Evolutionary conservation across 1,140 invertebrate genomes (phyloP).

Genomic region (Stenopsyche tienmushanensis): DNA sequence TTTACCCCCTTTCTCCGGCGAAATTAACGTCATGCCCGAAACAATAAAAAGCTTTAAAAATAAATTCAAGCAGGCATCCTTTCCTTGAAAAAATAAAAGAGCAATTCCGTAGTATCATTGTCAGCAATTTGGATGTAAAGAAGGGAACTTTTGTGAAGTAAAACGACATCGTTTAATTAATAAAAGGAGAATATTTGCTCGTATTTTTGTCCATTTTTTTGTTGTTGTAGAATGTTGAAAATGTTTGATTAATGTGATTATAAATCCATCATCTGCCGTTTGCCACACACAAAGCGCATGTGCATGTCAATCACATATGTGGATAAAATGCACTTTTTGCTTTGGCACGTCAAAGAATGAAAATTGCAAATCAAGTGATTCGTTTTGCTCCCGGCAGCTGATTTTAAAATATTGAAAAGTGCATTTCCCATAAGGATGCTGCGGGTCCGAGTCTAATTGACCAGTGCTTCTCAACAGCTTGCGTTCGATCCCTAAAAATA

Average conservation of each 20-base stretch:
- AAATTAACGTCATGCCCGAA: slow-evolving; percentile 19
- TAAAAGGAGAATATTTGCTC: too few species aligned
- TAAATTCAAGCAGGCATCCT: not conserved
- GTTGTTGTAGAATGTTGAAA: too few species aligned
- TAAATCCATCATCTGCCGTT: slow-evolving; percentile 10
- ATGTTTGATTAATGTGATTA: too few species aligned
- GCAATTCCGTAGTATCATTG: not conserved
- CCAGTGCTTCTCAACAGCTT: not conserved
- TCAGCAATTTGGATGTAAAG: not conserved
- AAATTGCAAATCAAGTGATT: slow-evolving; percentile 33
- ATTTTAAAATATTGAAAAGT: slow-evolving; percentile 32
- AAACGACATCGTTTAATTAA: too few species aligned
- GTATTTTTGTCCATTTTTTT: too few species aligned
- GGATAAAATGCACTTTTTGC: slow-evolving; percentile 11
- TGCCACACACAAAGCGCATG: not conserved
- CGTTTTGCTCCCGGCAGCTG: slow-evolving; percentile 39
- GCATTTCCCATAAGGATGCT: slow-evolving; percentile 19
- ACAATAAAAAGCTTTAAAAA: slow-evolving; percentile 23
- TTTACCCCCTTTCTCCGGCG: not conserved
- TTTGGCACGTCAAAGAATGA: slow-evolving; percentile 3
- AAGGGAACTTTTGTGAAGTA: too few species aligned
- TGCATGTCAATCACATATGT: slow-evolving; percentile 13
- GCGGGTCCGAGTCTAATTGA: not conserved
- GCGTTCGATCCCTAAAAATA: not conserved
- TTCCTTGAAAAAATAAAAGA: not conserved